phyloP scores from a whole-genome alignment of 2,888 invertebrate species.

The Agrenia bidenticulata region DNA sequence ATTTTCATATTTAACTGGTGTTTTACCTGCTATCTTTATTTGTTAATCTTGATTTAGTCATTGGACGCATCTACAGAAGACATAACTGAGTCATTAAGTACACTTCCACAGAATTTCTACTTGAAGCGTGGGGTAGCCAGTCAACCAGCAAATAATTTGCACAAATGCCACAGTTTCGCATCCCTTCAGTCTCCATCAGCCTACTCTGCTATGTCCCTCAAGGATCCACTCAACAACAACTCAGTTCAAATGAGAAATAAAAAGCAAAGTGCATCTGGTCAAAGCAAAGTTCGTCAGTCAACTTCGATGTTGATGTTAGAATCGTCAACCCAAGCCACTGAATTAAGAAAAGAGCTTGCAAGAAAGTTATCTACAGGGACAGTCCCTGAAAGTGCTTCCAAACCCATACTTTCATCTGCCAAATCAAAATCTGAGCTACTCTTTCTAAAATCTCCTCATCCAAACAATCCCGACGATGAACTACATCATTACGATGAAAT shows the following conservation, averaged over 20 bases:
- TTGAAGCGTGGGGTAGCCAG: slow-evolving; percentile 27
- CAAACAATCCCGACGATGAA: slow-evolving; percentile 17
- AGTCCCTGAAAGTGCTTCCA: slow-evolving; percentile 15
- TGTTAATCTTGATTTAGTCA: too few species aligned
- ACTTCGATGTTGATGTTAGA: slow-evolving; percentile 40
- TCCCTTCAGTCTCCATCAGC: slow-evolving; percentile 37
- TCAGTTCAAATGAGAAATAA: slow-evolving; percentile 5
- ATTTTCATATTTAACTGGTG: too few species aligned
- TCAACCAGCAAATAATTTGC: slow-evolving; percentile 10
- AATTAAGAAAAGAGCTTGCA: slow-evolving; percentile 40
- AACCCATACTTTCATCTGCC: not conserved
- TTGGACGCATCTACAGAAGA: slow-evolving; percentile 42
- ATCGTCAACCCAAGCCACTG: slow-evolving; percentile 41
- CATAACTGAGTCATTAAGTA: slow-evolving; percentile 37
- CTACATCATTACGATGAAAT: slow-evolving; percentile 45
- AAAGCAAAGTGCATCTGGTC: not conserved
- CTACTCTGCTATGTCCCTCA: not conserved
- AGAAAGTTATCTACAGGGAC: slow-evolving; percentile 39
- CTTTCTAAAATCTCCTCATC: not conserved
- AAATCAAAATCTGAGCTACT: slow-evolving; percentile 3
- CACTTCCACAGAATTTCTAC: slow-evolving; percentile 44
- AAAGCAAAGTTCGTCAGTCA: slow-evolving; percentile 33
- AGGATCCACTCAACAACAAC: slow-evolving; percentile 11
- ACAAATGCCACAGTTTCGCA: slow-evolving; percentile 50
- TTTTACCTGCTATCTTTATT: too few species aligned